These are phyloP conservation scores for Calcarius lapponicus DNA, from an alignment of 2,797 vertebrate genomes.

Conservation along the genomic window DNA sequence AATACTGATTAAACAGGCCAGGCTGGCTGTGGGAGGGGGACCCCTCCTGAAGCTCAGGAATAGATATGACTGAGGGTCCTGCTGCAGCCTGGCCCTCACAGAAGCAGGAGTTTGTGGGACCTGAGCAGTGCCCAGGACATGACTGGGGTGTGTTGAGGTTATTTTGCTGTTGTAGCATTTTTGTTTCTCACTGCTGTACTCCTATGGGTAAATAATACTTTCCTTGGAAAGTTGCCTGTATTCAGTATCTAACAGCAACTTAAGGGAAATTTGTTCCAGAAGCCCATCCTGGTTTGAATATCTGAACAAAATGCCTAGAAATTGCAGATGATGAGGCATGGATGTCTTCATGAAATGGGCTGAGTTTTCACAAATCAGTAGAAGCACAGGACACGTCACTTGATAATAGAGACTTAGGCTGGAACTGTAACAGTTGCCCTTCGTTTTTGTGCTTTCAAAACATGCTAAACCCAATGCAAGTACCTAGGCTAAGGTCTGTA, in stretches of 20 bases:
- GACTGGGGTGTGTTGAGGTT: neutral
- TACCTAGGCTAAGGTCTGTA: neutral
- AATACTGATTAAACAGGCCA: neutral
- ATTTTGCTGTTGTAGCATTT: neutral
- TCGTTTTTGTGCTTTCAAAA: neutral
- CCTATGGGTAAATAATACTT: neutral
- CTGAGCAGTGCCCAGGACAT: neutral
- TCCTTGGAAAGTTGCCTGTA: neutral
- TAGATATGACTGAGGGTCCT: rapidly evolving
- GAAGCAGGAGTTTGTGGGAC: neutral
- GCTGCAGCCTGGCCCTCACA: neutral
- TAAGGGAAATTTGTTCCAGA: neutral
- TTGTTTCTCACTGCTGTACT: neutral
- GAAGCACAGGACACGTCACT: neutral
- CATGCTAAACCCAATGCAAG: neutral
- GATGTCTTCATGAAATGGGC: neutral
- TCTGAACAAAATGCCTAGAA: neutral
- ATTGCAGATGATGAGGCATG: neutral
- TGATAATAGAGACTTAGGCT: neutral
- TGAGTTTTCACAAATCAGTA: neutral
- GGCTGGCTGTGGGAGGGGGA: neutral
- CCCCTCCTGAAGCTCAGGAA: neutral
- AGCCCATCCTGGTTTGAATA: neutral
- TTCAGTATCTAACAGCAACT: neutral
- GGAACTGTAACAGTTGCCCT: neutral